Base-by-base conservation (phyloP, 1,140 invertebrate species). In the Drosophila miranda region DNA sequence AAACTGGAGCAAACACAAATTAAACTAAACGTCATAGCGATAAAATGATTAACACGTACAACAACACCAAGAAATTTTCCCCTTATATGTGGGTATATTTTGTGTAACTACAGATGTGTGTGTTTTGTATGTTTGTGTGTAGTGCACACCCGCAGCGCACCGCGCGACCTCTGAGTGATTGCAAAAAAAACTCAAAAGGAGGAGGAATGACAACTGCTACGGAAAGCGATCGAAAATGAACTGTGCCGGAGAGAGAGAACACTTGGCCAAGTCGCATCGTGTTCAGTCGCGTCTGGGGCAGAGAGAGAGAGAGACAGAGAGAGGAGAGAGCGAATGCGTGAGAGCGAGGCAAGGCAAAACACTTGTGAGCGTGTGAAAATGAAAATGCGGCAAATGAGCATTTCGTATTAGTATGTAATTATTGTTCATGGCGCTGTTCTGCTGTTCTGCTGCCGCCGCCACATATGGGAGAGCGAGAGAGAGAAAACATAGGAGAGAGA, bases 281-380 rank as follows among this genome's bases (percentile, higher is more conserved):
- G 30, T 34, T 34, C 30, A 34, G 30, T 34, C 30, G 30, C 30
- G 30, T 34, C 30, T 11, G 30, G 3, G 11, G 30, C 30, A 38
- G 48, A 59, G 38, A 49, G 21, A 71, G 46, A 23, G 53, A 62
- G 62, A 48, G 34, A 16, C 7, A 48, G 28, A 53, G 14, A 3
- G 28, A 14, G 21, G 11, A 38, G 56, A 53, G 5, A 52, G 14
- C 13, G 19, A 64, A 16, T 44, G 11, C 50, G 49, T 21, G 50
- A 52, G 43, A 48, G 68, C 30, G 14, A 30, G 55, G 53, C 41
- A 34, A 45, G 46, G 30, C 19, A 16, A 75, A 79, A 79, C 30
- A 86, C 80, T 86, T 83, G 81, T 69, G 81, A 86, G 80, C 77
- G 80, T 84, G 80, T 86, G 81, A 84, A 84, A 81, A 81, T 81